These are phyloP conservation scores for Argya squamiceps DNA, from an alignment of 2,797 vertebrate species.

Conservation along the genomic window DNA sequence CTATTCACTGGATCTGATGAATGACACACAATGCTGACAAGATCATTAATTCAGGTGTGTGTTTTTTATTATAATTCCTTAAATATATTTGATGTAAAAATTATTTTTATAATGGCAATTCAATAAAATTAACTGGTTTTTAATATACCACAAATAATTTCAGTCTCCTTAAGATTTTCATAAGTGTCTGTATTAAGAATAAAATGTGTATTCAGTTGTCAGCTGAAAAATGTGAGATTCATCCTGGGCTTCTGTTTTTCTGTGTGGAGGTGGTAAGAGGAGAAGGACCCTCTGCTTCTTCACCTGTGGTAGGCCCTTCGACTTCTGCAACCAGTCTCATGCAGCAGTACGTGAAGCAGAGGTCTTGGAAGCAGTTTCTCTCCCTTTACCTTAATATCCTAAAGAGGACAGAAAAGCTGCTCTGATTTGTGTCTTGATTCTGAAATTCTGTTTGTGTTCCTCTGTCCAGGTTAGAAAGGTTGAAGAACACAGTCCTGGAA, in stretches of 20 bases:
- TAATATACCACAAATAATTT: background rate
- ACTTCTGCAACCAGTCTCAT: background rate
- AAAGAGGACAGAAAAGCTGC: background rate
- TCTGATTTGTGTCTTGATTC: background rate
- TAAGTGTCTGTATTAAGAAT: background rate
- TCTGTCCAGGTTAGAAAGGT: background rate
- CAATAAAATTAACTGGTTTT: background rate
- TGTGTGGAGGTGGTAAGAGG: background rate
- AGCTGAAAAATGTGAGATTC: background rate
- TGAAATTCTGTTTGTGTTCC: background rate
- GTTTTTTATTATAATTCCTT: background rate
- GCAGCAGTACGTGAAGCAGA: background rate
- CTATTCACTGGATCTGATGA: background rate
- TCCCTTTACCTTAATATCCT: background rate
- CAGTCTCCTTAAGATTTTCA: background rate
- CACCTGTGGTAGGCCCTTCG: background rate
- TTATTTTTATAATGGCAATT: background rate
- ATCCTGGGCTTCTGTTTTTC: background rate
- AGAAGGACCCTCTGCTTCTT: background rate
- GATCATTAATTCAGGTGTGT: background rate
- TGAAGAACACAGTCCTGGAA: background rate
- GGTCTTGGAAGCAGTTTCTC: background rate
- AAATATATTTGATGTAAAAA: background rate
- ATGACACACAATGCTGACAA: background rate
- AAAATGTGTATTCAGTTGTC: background rate